A percentile compares a stretch with the other conserved stretches of the same genome.
phyloP scores from a whole-genome alignment of 2,888 invertebrate genomes.

The Lithophane ornitopus region DNA sequence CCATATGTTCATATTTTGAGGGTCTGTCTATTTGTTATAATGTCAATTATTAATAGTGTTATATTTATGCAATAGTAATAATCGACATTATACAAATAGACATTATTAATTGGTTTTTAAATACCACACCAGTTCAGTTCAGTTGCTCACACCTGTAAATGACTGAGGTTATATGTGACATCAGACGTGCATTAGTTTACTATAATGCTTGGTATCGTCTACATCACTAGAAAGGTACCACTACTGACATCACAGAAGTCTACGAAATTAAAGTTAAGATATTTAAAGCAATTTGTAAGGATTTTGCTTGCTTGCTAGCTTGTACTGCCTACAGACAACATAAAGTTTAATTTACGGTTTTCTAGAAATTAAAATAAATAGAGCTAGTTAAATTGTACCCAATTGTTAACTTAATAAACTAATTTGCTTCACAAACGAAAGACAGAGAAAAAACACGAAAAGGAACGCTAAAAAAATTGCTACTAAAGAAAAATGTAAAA shows the following conservation, averaged over 20 bases:
- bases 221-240: background rate
- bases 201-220: background rate
- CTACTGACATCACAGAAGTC: background rate
- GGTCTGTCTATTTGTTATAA: too few relatives aligned
- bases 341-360: background rate
- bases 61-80: too few relatives aligned
- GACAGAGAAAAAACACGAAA: conserved; percentile 9
- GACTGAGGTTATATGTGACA: too few relatives aligned
- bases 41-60: too few relatives aligned
- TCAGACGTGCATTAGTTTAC: background rate
- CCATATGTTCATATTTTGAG: background rate
- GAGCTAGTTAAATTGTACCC: conserved; percentile 4
- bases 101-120: background rate
- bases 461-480: conserved; percentile 1
- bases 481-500: conserved; percentile 14
- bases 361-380: background rate
- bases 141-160: background rate
- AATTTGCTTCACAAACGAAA: conserved; percentile 11
- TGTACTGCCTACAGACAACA: background rate
- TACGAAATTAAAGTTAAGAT: background rate
- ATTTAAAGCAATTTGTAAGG: background rate
- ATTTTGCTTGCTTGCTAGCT: background rate
- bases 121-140: too few relatives aligned
- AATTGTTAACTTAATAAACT: conserved; percentile 10
- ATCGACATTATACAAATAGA: background rate